A percentile compares a stretch with the other conserved stretches of the same genome.
phyloP scores from a whole-genome alignment of 2,797 vertebrate genomes.

The Furcifer pardalis region DNA sequence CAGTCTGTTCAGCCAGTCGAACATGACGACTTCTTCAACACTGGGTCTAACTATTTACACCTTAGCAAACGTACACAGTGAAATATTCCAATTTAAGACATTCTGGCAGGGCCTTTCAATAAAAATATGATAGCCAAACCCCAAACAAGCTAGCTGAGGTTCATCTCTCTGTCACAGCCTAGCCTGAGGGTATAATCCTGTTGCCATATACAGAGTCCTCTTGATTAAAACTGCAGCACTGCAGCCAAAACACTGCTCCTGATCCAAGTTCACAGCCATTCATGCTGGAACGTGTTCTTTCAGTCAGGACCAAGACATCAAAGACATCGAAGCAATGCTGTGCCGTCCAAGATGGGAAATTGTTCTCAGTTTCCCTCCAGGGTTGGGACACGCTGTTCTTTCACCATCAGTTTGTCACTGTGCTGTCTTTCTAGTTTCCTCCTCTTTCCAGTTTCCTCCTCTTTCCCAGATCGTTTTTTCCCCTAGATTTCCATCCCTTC shows the following conservation, averaged over 20 bases:
- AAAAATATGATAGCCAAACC: neutral
- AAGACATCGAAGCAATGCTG: neutral
- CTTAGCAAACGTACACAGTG: too few species aligned
- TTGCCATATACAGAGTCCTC: too few species aligned
- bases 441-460: neutral
- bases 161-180: neutral
- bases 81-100: neutral
- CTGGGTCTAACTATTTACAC: neutral
- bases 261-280: too few species aligned
- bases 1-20: neutral
- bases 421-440: neutral
- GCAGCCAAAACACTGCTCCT: too few species aligned
- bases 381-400: neutral
- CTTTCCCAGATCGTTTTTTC: neutral
- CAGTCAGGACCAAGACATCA: too few species aligned
- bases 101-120: too few species aligned
- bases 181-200: too few species aligned
- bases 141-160: neutral
- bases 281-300: too few species aligned
- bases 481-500: neutral
- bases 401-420: too few species aligned
- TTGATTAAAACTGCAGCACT: too few species aligned
- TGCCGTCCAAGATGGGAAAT: too few species aligned
- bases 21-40: neutral
- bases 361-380: rapidly evolving